Evolutionary conservation across 2,113 vertebrate species (phyloP).

Genomic region (Condylura cristata): DNA sequence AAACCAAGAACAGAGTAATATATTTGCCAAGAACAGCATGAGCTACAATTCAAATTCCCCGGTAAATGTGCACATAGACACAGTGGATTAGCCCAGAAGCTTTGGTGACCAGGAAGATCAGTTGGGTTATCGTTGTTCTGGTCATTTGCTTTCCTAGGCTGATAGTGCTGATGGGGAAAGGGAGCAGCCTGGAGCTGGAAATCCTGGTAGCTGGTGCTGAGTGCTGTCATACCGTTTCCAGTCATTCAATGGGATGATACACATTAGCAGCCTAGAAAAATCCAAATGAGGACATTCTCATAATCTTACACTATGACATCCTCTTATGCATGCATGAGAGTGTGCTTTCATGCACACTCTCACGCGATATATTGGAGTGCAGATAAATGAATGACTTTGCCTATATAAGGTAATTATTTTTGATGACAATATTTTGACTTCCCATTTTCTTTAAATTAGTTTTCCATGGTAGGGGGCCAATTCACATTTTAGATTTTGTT

Average conservation of each 20-base stretch:
- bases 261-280: background rate
- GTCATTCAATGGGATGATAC: background rate
- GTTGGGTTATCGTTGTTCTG: background rate
- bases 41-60: no score
- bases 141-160: background rate
- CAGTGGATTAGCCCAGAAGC: no score
- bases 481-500: slow-evolving; percentile 56
- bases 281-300: background rate
- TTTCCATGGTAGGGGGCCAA: slow-evolving; percentile 61
- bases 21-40: accelerated
- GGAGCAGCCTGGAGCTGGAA: background rate
- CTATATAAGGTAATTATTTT: slow-evolving; percentile 68
- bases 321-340: background rate
- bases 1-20: background rate
- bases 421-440: slow-evolving; percentile 71
- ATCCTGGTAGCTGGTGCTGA: background rate
- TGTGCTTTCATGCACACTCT: slow-evolving; percentile 22
- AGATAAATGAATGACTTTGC: slow-evolving; percentile 50
- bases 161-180: background rate
- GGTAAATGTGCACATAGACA: background rate
- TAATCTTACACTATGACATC: background rate
- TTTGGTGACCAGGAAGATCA: background rate
- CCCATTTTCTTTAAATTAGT: slow-evolving; percentile 73
- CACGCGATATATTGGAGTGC: background rate
- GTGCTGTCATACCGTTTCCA: background rate